Conservation (phyloP, 2,797 vertebrate genomes). For the Melanogrammus aeglefinus region DNA sequence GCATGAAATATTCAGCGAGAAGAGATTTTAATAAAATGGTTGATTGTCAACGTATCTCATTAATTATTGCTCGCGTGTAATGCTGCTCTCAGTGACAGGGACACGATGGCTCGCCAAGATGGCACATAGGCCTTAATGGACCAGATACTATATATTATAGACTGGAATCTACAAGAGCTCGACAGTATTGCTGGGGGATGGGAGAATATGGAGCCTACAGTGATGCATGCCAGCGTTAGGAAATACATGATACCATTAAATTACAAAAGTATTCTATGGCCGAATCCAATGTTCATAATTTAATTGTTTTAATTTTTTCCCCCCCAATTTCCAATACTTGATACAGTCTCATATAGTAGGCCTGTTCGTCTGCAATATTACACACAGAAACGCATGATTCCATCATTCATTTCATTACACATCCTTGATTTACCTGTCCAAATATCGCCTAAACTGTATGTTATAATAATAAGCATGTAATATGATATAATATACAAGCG, state of each 20-base stretch:
- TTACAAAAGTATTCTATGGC: background rate
- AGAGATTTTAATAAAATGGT: slow-evolving; percentile 64
- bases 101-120: slow-evolving; percentile 32
- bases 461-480: background rate
- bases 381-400: background rate
- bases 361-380: background rate
- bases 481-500: background rate
- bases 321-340: background rate
- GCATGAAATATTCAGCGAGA: slow-evolving; percentile 61
- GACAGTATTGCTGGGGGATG: too few relatives aligned
- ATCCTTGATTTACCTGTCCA: background rate
- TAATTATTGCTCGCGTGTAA: slow-evolving; percentile 67
- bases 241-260: background rate
- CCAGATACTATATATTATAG: background rate
- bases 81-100: slow-evolving; percentile 44
- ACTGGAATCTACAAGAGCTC: background rate
- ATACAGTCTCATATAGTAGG: background rate
- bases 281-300: background rate
- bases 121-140: background rate
- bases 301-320: background rate
- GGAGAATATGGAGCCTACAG: background rate
- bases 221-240: too few relatives aligned
- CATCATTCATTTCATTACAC: background rate
- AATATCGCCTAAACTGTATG: background rate
- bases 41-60: slow-evolving; percentile 65